These are phyloP conservation scores for Oostethus manadensis DNA, from an alignment of 2,113 vertebrate species.

Conservation along the genomic window DNA sequence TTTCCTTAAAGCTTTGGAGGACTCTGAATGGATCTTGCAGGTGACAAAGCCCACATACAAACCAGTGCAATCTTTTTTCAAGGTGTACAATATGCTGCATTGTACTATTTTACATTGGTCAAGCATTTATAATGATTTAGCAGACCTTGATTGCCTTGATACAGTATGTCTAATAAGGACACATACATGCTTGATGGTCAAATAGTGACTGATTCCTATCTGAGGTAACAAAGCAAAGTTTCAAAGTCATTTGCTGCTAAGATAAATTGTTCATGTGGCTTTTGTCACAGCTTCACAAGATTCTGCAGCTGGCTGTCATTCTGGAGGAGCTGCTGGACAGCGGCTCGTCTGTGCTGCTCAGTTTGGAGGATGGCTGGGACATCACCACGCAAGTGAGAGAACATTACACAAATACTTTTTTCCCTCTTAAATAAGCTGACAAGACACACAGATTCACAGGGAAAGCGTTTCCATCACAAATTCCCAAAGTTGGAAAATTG, in stretches of 20 bases:
- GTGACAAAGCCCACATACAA: conserved; percentile 60
- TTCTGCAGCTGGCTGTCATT: conserved; percentile 86
- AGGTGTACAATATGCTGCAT: background rate
- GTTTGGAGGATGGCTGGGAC: conserved; percentile 98
- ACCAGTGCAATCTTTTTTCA: background rate
- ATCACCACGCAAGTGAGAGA: conserved; percentile 90
- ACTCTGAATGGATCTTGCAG: conserved; percentile 96
- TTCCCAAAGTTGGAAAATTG: background rate
- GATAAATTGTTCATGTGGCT: conserved; percentile 37
- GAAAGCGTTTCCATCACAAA: background rate
- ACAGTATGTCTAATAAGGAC: conserved; percentile 16
- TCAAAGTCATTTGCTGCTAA: background rate
- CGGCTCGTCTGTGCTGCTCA: conserved; percentile 91
- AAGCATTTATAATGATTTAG: conserved; percentile 32
- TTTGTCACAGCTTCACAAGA: conserved; percentile 84
- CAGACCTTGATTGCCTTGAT: conserved; percentile 31
- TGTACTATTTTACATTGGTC: conserved; percentile 8
- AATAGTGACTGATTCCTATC: background rate
- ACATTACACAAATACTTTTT: background rate
- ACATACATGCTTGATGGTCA: background rate
- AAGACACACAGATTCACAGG: conserved; percentile 1
- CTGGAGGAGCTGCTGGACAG: conserved; percentile 90
- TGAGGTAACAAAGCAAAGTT: background rate
- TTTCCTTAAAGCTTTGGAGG: conserved; percentile 88
- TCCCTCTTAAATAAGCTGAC: background rate